Conservation (phyloP, 2,113 vertebrate genomes). For the Meriones unguiculatus region DNA sequence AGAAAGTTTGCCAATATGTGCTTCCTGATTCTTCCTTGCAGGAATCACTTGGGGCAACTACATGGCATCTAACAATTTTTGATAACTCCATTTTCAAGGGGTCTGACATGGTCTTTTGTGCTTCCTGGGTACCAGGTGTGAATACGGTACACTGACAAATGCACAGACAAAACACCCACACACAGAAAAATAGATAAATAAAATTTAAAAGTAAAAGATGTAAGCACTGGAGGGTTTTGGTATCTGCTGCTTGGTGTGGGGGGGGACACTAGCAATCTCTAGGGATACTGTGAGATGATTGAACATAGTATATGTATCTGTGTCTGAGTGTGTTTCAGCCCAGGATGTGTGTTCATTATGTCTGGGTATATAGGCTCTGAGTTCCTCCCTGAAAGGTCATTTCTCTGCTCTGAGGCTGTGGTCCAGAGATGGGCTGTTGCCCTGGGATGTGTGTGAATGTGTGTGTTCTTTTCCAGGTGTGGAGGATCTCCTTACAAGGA, state of each 20-base stretch:
- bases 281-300: background rate
- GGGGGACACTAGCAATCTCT: too few relatives aligned
- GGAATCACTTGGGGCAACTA: background rate
- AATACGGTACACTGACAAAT: background rate
- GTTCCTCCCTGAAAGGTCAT: background rate
- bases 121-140: background rate
- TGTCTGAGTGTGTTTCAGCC: background rate
- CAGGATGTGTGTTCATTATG: background rate
- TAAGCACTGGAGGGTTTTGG: background rate
- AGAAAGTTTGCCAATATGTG: too few relatives aligned
- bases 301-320: too few relatives aligned
- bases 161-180: background rate
- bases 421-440: background rate
- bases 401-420: rapidly evolving
- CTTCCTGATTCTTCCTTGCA: background rate
- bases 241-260: background rate
- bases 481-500: conserved; percentile 97
- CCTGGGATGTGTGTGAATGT: rapidly evolving
- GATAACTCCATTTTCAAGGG: background rate
- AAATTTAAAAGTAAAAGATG: background rate
- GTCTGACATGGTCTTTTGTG: background rate
- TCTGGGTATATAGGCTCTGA: too few relatives aligned
- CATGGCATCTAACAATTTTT: background rate
- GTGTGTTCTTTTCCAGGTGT: conserved; percentile 90
- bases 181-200: background rate